Base-by-base conservation (phyloP, 2,888 invertebrate genomes). In the Athalia cordata region DNA sequence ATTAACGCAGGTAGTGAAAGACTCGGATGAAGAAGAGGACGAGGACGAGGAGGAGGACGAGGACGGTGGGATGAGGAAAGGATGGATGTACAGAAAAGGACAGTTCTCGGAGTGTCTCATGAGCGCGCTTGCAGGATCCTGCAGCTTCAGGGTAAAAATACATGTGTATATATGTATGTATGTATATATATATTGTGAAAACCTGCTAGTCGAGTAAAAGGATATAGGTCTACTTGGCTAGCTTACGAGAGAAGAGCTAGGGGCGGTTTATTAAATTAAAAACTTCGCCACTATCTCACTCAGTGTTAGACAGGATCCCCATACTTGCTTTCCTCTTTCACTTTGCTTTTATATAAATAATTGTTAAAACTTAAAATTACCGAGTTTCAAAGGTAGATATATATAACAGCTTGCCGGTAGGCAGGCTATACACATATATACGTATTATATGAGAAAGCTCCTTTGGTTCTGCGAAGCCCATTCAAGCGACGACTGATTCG, bases 251-350 rank as follows among this genome's bases (percentile, higher is more conserved):
- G 6, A 47, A 59, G 61, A 57, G 49, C 47, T 8, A 15, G 61
- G n/a, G 61, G 49, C 6, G 74, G 74, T 74, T 61, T 13, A 74
- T 74, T 74, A 52, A 74, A 74, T 74, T 74, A 61, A 74, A 74
- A 74, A 74, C 74, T 61, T 74, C 15, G n/a, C 74, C 45, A 11
- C 47, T 55, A 49, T n/a, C 61, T 50, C 61, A n/a, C 47, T 62
- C 8, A 8, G 62, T 13, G 61, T 43, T 61, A 61, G 47, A 45
- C 72, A 11, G 50, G 7, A 72, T 43, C 61, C 29, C 29, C 29
- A 29, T 29, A 29, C 29, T 29, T 52, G n/a, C 61, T 47, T 13
- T 29, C 13, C 74, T 74, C 49, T 74, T 74, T 74, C 47, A 74
- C 61, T 74, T 74, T 49, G 49, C 74, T 61, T 61, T 29, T 29